Evolutionary conservation across 2,797 vertebrate genomes (phyloP), one percentile per base, ranked within the genome.

Genomic region (Mormyrops boulengeri): DNA sequence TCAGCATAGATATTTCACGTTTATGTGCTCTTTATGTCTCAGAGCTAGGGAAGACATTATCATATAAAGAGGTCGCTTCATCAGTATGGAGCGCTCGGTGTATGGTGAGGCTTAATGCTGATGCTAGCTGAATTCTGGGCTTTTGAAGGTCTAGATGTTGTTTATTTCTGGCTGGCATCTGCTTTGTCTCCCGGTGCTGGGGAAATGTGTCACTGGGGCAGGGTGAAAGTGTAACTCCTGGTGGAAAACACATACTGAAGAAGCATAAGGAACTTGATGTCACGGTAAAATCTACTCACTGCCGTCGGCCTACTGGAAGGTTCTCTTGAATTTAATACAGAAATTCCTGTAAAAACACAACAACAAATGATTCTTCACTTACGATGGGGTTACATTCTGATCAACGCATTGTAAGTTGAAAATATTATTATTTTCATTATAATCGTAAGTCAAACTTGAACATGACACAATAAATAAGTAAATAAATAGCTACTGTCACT

Each of bases 1-100:
- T 93, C 90, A 2, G 94, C 94, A 95, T 95, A 94, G 93, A 95
- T 95, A 95, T 95, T 94, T 95, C 93, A 93, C 92, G 88, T 94
- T 94, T 93, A 95, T 94, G 90, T 90, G 91, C 92, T 92, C 90
- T 91, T 93, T 92, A 94, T 94, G 93, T 92, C 92, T 95, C 92
- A 95, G 92, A 95, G 95, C 94, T 96, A 94, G 94, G 93, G 93
- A 93, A 94, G 90, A 91, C 93, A 96, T 96, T 96, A 96, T 92
- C 95, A 96, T 96, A 96, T 95, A 96, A 95, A 95, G 95, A 95
- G 94, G 94, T 93, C 89, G 88, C 91, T 94, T 95, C 93, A 94
- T 95, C 95, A 95, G 93, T 93, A 93, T 92, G 77, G 91, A 84
- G 89, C 91, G 92, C 93, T 91, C 91, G 57, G 87, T 90, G 93